Base-by-base conservation (phyloP, 1,140 invertebrate species). In the Coenobita brevimanus region DNA sequence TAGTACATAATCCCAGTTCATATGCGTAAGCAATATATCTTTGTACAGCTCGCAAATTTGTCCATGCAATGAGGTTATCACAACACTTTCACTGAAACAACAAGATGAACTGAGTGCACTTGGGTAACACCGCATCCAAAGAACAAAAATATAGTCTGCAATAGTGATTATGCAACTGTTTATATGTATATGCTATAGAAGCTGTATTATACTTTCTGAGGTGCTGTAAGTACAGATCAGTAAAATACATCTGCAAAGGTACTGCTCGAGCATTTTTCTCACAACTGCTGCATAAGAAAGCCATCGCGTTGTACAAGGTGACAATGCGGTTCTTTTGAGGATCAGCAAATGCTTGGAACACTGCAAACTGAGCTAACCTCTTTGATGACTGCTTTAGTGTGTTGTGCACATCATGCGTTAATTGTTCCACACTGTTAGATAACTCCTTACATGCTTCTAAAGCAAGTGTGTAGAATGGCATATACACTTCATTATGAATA, bases 401-500 rank as follows among this genome's bases (percentile, higher is more conserved):
- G 38, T 75, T 75, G 38, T 75, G 71, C 17, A 75, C 71, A 75
- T 75, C 24, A 75, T 75, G 71, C 8, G 33, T 36, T 75, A 75
- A 75, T 24, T 75, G 71, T 75, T 75, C 71, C 13, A 33, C 38
- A 75, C 24, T 41, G 30, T 36, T 33, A 13, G 71, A 36, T 41
- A 75, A 41, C 6, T 75, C 71, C 41, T 75, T 75, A 41, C 33
- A 75, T 75, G 38, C 71, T 13, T 75, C 38, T 8, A 36, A 38
- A 13, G 71, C 24, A 75, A 75, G 24, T 75, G 71, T 75, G 71
- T 36, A 6, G 71, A 75, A 41, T 75, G 71, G 38, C 71, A 75
- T 75, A 46, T 78, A 78, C 75, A 78, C 33, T 78, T 78, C 36
- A 78, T 78, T 24, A 75, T 33, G 43, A 46, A 8, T 71, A 71